Conservation (phyloP, 2,113 vertebrate genomes). For the Gila orcuttii region DNA sequence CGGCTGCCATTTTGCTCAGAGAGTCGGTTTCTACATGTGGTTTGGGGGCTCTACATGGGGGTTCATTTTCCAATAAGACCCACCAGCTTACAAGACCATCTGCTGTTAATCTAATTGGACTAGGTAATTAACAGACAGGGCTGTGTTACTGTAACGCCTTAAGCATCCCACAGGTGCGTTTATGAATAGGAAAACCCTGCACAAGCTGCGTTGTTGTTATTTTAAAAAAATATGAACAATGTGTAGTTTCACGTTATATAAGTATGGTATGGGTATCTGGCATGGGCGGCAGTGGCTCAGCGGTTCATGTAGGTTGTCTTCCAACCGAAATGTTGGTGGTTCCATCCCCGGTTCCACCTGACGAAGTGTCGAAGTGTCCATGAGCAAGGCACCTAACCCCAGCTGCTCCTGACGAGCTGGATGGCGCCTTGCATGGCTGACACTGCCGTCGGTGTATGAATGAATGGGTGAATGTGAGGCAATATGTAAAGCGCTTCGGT, state of each 20-base stretch:
- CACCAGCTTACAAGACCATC: conserved; percentile 63
- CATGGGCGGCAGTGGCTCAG: too few relatives aligned
- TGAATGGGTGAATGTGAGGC: too few relatives aligned
- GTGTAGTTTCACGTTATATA: background rate
- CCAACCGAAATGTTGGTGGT: too few relatives aligned
- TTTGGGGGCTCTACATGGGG: background rate
- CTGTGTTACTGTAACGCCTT: too few relatives aligned
- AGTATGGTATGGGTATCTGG: background rate
- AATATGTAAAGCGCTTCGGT: too few relatives aligned
- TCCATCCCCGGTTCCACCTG: too few relatives aligned
- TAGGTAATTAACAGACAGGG: conserved; percentile 50
- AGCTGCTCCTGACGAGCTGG: too few relatives aligned
- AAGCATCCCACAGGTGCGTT: background rate
- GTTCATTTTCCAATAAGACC: background rate
- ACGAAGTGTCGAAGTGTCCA: too few relatives aligned
- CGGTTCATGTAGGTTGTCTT: too few relatives aligned
- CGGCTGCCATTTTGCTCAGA: background rate
- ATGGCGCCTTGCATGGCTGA: too few relatives aligned
- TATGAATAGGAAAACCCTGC: background rate
- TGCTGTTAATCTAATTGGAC: conserved; percentile 54
- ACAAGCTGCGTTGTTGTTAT: background rate
- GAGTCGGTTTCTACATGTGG: background rate
- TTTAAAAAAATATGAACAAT: background rate
- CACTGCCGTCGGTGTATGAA: too few relatives aligned
- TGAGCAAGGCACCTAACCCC: too few relatives aligned